phyloP scores from a whole-genome alignment of 1,140 invertebrate species.

The Heliothis subflexa region DNA sequence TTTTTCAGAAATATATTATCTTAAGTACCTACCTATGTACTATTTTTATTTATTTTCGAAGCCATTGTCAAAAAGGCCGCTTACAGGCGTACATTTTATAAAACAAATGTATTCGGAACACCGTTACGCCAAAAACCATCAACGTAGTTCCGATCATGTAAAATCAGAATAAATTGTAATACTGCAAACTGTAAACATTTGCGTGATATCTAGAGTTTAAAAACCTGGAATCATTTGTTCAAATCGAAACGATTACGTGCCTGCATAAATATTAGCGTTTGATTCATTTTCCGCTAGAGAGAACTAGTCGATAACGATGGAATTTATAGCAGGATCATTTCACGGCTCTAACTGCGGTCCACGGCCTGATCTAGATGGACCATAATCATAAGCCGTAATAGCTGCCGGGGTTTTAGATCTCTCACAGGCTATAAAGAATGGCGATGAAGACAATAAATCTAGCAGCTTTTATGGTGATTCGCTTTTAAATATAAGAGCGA shows the following conservation, averaged over 20 bases:
- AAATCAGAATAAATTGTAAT: neutral
- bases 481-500: neutral
- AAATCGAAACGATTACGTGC: neutral
- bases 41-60: no score
- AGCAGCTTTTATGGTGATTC: neutral
- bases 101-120: neutral
- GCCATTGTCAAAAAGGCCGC: no score
- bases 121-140: neutral
- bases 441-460: constrained; percentile 17
- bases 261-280: constrained; percentile 16
- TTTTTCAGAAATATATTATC: no score
- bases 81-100: no score
- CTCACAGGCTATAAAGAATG: constrained; percentile 22
- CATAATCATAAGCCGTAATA: constrained; percentile 33
- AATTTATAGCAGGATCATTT: constrained; percentile 36
- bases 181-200: neutral
- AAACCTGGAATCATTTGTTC: constrained; percentile 6
- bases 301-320: constrained; percentile 13
- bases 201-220: neutral
- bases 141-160: neutral
- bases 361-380: constrained; percentile 25
- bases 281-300: constrained; percentile 12
- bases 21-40: no score
- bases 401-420: constrained; percentile 19
- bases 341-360: constrained; percentile 8